Conservation (phyloP, 2,113 vertebrate genomes). For the Pyxicephalus adspersus region DNA sequence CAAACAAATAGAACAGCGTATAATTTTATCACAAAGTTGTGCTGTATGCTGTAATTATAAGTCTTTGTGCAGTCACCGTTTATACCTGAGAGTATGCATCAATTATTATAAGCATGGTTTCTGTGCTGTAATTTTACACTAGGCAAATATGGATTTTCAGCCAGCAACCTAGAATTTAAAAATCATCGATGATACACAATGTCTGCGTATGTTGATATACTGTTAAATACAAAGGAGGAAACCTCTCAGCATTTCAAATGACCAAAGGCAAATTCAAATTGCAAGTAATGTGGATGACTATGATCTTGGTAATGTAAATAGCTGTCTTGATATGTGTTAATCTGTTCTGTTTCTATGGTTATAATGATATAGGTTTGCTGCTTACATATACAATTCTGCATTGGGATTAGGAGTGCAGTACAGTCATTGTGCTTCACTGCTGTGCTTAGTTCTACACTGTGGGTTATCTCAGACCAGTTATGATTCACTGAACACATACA, state of each 20-base stretch:
- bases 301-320: no score
- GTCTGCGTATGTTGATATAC: neutral
- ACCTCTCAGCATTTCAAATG: neutral
- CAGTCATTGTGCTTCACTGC: no score
- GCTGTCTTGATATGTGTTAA: no score
- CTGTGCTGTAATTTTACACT: conserved; percentile 39
- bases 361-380: no score
- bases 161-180: conserved; percentile 36
- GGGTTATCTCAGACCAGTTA: no score
- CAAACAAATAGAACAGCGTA: conserved; percentile 37
- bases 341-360: no score
- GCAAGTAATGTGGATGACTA: no score
- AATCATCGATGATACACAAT: conserved; percentile 9
- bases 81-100: conserved; percentile 16
- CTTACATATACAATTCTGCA: no score
- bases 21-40: conserved; percentile 43
- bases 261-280: no score
- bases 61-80: conserved; percentile 28
- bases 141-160: conserved; percentile 6
- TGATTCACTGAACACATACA: no score
- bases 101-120: conserved; percentile 40
- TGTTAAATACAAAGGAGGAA: neutral
- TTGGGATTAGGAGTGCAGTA: no score
- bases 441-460: no score
- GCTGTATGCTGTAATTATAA: conserved; percentile 44